A percentile compares a stretch with the other conserved stretches of the same genome.
Conservation (phyloP, 1,140 invertebrate species). For the Leptonema lineaticorne region DNA sequence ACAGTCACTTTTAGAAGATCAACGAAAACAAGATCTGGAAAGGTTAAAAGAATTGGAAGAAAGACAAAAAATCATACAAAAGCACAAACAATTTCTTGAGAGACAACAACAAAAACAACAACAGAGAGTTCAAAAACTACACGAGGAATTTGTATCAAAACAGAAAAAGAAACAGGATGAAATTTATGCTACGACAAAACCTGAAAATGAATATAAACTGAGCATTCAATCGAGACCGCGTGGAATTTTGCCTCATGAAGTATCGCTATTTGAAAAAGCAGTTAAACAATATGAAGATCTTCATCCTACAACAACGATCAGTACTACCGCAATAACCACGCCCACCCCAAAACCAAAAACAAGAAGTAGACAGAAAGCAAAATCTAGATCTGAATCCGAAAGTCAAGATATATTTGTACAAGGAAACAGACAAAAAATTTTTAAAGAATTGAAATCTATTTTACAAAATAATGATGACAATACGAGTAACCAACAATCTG, state of each 20-base stretch:
- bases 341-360: slow-evolving; percentile 47
- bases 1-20: slow-evolving; percentile 61
- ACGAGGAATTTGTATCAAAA: slow-evolving; percentile 62
- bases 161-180: slow-evolving; percentile 62
- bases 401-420: slow-evolving; percentile 49
- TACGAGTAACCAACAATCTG: slow-evolving; percentile 50
- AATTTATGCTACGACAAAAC: slow-evolving; percentile 50
- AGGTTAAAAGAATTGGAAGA: slow-evolving; percentile 60
- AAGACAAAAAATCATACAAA: slow-evolving; percentile 66
- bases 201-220: slow-evolving; percentile 48
- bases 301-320: slow-evolving; percentile 53
- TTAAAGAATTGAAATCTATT: slow-evolving; percentile 55
- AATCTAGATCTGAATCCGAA: slow-evolving; percentile 49
- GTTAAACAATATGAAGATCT: slow-evolving; percentile 53
- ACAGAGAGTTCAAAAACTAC: slow-evolving; percentile 64
- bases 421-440: slow-evolving; percentile 55
- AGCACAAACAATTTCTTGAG: slow-evolving; percentile 68
- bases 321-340: slow-evolving; percentile 49
- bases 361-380: slow-evolving; percentile 51
- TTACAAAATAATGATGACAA: slow-evolving; percentile 55
- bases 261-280: slow-evolving; percentile 55
- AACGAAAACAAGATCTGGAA: slow-evolving; percentile 62
- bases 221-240: slow-evolving; percentile 50
- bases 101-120: slow-evolving; percentile 69
- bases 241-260: slow-evolving; percentile 52